Evolutionary conservation across 1,140 invertebrate species (phyloP), one percentile per base, ranked within the genome.

Genomic region (Belonocnema kinseyi): DNA sequence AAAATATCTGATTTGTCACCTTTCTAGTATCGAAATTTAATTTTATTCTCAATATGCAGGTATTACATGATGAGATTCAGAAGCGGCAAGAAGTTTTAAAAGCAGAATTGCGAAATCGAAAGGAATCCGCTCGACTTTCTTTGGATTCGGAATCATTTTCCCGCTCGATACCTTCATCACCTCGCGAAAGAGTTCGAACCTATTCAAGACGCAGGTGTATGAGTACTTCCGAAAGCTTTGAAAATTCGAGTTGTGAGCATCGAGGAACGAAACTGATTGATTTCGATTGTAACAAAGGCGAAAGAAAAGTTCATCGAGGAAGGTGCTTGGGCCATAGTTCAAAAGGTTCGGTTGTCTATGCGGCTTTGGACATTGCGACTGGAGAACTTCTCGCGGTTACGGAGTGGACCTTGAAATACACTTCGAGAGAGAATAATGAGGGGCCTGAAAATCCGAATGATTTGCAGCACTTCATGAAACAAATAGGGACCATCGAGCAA

Each of bases 21-120:
- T 58, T 12, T 21, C 7, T 58, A 58, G 26, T 58, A 26, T 21
- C 13, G 50, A 72, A 33, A 77, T 85, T 73, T 6, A 19, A 54
- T 54, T 58, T 73, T 50, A 13, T 40, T 16, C n/a, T n/a, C 0
- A n/a, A 33, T 70, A 77, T 70, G 51, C 88, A 95, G 92, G 92
- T 93, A 77, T 91, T 96, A 40, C 93, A 94, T 85, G 93, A 94
- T 87, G 95, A 96, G 88, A 94, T 96, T 75, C 91, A 94, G 77
- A 93, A 92, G 75, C 92, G 94, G 46, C 92, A 95, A 85, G 94
- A 95, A 85, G 94, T 93, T 16, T 83, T 96, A 19, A 93, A 93
- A 85, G 92, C 93, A 82, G 95, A 95, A 79, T 89, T 91, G 3
- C 89, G 90, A 76, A 91, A 89, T 82, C 87, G 85, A 11, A 87